Evolutionary conservation across 30 jellyfish, hydroid and myxozoan genomes (phyloP).

Genomic region (Calvadosia cruxmelitensis): DNA sequence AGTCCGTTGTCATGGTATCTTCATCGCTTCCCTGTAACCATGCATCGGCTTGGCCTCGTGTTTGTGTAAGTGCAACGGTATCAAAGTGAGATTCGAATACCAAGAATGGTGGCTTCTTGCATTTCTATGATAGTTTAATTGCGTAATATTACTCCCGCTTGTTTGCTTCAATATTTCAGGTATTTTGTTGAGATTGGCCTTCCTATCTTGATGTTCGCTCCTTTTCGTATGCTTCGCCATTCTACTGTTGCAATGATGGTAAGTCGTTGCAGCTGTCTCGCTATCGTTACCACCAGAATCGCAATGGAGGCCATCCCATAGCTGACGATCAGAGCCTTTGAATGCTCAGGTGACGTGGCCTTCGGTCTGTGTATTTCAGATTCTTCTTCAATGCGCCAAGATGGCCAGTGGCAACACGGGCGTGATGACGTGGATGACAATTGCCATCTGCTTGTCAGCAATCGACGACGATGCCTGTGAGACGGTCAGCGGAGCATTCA

Average conservation of each 20-base stretch:
- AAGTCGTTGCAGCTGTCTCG: too few relatives aligned
- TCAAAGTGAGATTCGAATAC: too few relatives aligned
- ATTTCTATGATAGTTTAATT: not conserved
- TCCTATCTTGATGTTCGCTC: conserved; percentile 44
- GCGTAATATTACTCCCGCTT: not conserved
- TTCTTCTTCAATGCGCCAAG: too few relatives aligned
- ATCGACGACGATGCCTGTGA: not conserved
- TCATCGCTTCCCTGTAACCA: conserved; percentile 29
- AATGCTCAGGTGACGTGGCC: too few relatives aligned
- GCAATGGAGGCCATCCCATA: too few relatives aligned
- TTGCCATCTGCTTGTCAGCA: not conserved
- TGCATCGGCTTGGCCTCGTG: conserved; percentile 42
- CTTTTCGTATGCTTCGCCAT: conserved; percentile 8
- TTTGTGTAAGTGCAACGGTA: conserved; percentile 21
- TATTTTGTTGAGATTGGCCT: conserved; percentile 35
- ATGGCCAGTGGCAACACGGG: not conserved
- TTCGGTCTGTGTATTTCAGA: too few relatives aligned
- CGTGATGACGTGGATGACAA: not conserved
- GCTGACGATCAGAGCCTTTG: too few relatives aligned
- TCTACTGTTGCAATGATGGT: not conserved
- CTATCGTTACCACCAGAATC: too few relatives aligned
- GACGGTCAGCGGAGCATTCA: too few relatives aligned
- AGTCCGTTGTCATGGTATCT: conserved; percentile 48
- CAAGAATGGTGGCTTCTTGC: too few relatives aligned
- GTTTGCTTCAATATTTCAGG: conserved; percentile 8